Percentiles rank a stretch among this genome's conserved stretches.
phyloP scores from a whole-genome alignment of 2,113 vertebrate genomes.

The Equus przewalskii region DNA sequence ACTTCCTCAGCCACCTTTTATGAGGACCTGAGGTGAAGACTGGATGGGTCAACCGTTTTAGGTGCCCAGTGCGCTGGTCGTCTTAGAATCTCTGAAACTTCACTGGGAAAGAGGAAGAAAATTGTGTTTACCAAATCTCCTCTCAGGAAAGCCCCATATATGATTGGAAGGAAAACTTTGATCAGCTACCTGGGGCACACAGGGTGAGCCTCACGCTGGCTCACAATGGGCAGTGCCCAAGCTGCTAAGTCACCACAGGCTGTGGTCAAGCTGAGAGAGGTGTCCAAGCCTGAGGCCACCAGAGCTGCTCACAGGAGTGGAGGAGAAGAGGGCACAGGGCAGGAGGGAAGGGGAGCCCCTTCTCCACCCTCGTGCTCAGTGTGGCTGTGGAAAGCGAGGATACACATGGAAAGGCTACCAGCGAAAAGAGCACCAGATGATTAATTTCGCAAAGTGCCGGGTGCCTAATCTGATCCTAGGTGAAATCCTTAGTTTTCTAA shows the following conservation, averaged over 20 bases:
- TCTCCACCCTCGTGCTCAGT: no score
- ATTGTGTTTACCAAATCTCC: not conserved
- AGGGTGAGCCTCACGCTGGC: not conserved
- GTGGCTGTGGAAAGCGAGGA: not conserved
- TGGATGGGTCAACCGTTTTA: not conserved
- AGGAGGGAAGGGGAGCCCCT: fast-evolving
- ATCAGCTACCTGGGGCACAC: not conserved
- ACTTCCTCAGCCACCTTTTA: not conserved
- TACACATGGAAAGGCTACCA: not conserved
- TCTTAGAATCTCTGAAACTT: not conserved
- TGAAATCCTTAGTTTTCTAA: not conserved
- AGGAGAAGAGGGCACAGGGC: fast-evolving
- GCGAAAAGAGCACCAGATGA: not conserved
- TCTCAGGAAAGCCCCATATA: not conserved
- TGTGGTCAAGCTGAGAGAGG: not conserved
- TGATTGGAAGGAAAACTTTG: not conserved
- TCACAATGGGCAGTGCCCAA: fast-evolving
- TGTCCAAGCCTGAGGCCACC: no score
- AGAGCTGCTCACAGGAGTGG: not conserved
- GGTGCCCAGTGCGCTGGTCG: not conserved
- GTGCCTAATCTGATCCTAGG: not conserved
- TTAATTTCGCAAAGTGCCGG: not conserved
- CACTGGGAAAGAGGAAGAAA: not conserved
- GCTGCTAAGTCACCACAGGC: not conserved
- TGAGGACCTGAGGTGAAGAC: not conserved